Base-by-base conservation (phyloP, 2,797 vertebrate species). In the Pangasius krempfi region DNA sequence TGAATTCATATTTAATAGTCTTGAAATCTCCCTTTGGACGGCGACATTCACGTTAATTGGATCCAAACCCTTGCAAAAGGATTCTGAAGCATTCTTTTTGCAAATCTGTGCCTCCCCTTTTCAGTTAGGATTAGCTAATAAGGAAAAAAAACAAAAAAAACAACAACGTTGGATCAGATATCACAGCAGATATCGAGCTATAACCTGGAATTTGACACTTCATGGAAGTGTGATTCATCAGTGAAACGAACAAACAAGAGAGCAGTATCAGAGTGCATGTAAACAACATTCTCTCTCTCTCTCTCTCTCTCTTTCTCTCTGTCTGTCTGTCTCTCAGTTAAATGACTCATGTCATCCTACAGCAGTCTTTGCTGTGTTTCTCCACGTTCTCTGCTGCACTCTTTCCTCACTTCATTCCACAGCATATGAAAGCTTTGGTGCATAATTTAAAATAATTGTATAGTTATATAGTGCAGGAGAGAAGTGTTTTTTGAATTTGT, bases 341-440 rank as follows among this genome's bases (percentile, higher is more conserved):
- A 95, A 95, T 95, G 93, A 96, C 94, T 96, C 95, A 93, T 93
- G 86, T 9, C 40, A 66, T 89, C 92, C 93, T 95, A 95, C 94
- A 96, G 95, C 95, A 95, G 94, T 94, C 50, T 44, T 6, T 56
- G 37, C 70, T 84, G 18, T 66, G 9, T 68, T 54, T 68, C 58
- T 64, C 72, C 30, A 5, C 47, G 44, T 68, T 54, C 56, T 50
- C 30, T 56, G 30, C 76, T 73, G 20, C 58, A 88, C 56, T 33
- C 52, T 56, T 79, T 85, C 27, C 68, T 58, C 27, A 95, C 95
- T 94, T 95, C 93, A 92, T 95, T 95, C 92, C 93, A 94, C 93
- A 94, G 93, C 94, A 92, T 90, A 72, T 84, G 87, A 91, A 94
- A 92, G 89, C 92, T 94, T 92, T 73, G 91, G 94, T 95, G 94